phyloP scores from a whole-genome alignment of 1,140 invertebrate species.

The Heliconius melpomene region DNA sequence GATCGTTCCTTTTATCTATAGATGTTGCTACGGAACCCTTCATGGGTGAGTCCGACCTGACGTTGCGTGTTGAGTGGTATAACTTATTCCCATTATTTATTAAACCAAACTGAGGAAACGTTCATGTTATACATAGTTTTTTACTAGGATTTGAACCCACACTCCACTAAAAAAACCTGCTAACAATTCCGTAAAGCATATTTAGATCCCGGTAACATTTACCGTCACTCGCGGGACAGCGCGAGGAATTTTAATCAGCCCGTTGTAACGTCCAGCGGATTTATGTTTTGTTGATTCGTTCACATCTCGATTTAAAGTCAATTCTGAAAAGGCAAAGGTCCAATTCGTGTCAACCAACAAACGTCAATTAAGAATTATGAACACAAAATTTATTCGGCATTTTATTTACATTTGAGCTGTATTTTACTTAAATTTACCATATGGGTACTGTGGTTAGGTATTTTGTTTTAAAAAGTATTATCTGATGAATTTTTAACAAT shows the following conservation, averaged over 20 bases:
- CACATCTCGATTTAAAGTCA: conserved; percentile 38
- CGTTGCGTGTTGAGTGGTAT: neutral
- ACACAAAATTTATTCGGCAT: conserved; percentile 7
- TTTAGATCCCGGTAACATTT: conserved; percentile 41
- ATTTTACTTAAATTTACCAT: neutral
- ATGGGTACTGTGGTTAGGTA: neutral
- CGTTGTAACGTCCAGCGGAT: conserved; percentile 44
- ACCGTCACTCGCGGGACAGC: conserved; percentile 37
- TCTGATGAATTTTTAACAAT: too few relatives aligned
- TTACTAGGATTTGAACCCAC: neutral
- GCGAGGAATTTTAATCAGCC: conserved; percentile 51
- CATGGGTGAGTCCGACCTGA: neutral
- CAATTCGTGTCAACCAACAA: conserved; percentile 19
- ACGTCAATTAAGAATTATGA: conserved; percentile 24
- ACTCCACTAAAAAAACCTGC: too few relatives aligned
- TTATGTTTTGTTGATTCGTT: conserved; percentile 53
- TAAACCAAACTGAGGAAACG: too few relatives aligned
- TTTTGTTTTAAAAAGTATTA: neutral
- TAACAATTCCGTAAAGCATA: conserved; percentile 22
- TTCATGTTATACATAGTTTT: too few relatives aligned
- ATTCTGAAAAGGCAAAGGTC: conserved; percentile 31
- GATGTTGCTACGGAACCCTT: too few relatives aligned
- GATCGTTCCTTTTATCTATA: too few relatives aligned
- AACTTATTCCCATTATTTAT: too few relatives aligned
- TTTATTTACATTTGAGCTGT: conserved; percentile 10